Evolutionary conservation across 2,797 vertebrate genomes (phyloP).

Genomic region (Eulemur coronatus): DNA sequence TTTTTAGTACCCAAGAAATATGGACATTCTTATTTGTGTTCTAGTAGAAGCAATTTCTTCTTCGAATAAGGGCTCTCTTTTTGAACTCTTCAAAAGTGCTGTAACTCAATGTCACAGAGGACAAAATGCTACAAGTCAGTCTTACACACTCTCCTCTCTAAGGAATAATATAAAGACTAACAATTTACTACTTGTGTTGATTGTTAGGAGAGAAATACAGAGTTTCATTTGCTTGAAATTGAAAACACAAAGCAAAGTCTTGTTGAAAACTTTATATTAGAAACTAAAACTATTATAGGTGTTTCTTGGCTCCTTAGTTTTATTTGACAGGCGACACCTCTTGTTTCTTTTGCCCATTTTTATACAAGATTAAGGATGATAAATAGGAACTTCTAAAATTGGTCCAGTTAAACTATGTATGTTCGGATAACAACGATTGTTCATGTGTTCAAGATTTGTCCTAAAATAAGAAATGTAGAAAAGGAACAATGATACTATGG

Average conservation of each 20-base stretch:
- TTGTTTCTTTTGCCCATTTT: constrained; percentile 33
- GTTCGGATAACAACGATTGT: constrained; percentile 75
- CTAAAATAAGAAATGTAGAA: constrained; percentile 79
- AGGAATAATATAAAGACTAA: not conserved
- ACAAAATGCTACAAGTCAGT: constrained; percentile 2
- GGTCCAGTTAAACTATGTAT: constrained; percentile 26
- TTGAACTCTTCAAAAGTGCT: constrained; percentile 31
- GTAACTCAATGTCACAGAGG: not conserved
- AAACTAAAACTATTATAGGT: not conserved
- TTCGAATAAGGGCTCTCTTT: not conserved
- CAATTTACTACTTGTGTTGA: not conserved
- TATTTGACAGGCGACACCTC: not conserved
- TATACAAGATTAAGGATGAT: constrained; percentile 55
- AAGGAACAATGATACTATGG: constrained; percentile 26
- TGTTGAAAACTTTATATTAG: not conserved
- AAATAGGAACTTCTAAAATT: constrained; percentile 65
- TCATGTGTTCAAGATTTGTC: constrained; percentile 76
- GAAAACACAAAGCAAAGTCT: not conserved
- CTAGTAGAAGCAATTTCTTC: not conserved
- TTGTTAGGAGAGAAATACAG: not conserved
- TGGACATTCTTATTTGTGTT: not conserved
- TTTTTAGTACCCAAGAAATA: not conserved
- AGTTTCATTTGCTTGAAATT: constrained; percentile 15
- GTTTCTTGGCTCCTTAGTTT: constrained; percentile 8
- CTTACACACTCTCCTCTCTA: not conserved